phyloP scores from a whole-genome alignment of 2,888 invertebrate species.

The Limnephilus marmoratus region DNA sequence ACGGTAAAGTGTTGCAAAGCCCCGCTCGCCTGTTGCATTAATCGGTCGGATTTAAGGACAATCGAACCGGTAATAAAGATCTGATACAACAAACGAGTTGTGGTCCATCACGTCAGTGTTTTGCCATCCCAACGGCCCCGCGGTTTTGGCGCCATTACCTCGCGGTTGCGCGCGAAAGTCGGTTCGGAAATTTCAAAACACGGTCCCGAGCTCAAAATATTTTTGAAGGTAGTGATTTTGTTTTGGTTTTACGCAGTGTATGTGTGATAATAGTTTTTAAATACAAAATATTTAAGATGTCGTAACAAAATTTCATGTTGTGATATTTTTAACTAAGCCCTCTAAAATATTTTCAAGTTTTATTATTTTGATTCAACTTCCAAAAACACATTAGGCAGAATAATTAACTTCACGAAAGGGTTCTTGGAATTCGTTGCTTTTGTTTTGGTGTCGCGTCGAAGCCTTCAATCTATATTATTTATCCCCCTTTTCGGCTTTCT shows the following conservation, averaged over 20 bases:
- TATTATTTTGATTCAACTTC: neutral
- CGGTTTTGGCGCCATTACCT: neutral
- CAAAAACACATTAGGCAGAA: neutral
- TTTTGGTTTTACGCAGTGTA: neutral
- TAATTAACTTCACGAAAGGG: neutral
- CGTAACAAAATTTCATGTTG: neutral
- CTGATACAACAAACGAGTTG: constrained; percentile 39
- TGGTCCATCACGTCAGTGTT: constrained; percentile 20
- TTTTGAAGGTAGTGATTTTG: neutral
- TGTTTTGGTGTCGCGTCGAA: neutral
- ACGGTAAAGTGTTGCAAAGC: neutral
- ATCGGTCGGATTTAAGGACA: constrained; percentile 31
- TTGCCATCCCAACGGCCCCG: neutral
- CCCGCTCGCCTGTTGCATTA: neutral
- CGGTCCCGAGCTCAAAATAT: neutral
- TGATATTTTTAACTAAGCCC: neutral
- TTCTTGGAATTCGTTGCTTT: neutral
- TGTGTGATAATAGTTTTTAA: neutral
- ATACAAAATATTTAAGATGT: neutral
- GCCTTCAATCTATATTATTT: neutral
- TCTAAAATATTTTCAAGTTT: neutral
- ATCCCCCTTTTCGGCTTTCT: neutral
- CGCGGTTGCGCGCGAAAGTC: constrained; percentile 35
- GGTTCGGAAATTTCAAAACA: neutral
- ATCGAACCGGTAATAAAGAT: constrained; percentile 33